A percentile compares a stretch with the other conserved stretches of the same genome.
phyloP scores from a whole-genome alignment of 2,797 vertebrate species.

The Sebastes trivittatus region DNA sequence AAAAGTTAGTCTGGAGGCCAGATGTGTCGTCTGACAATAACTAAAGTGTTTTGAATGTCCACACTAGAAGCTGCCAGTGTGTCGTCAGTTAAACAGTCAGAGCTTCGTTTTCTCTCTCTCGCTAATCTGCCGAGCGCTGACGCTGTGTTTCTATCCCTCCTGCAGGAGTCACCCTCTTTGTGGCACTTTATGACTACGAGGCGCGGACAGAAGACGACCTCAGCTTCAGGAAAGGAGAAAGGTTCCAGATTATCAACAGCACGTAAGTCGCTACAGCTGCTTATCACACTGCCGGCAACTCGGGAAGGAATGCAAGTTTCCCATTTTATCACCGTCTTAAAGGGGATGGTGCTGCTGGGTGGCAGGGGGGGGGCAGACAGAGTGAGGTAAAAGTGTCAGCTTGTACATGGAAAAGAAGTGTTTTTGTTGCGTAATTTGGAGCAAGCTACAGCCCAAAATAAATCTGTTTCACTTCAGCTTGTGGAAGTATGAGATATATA shows the following conservation, averaged over 20 bases:
- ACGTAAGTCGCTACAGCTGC: constrained; percentile 86
- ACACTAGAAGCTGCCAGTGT: not conserved
- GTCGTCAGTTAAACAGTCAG: not conserved
- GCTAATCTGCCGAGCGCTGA: constrained; percentile 43
- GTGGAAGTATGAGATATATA: not conserved
- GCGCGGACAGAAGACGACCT: constrained; percentile 97
- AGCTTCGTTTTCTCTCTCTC: constrained; percentile 15
- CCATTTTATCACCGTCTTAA: not conserved
- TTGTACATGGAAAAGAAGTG: not conserved
- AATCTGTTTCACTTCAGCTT: not conserved
- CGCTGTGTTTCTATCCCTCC: constrained; percentile 4
- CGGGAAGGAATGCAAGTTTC: not conserved
- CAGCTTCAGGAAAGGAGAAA: constrained; percentile 97
- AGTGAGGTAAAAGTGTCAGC: not conserved
- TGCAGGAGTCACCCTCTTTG: constrained; percentile 95
- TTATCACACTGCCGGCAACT: constrained; percentile 15
- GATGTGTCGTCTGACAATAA: not conserved
- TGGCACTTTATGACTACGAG: constrained; percentile 98
- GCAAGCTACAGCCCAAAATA: constrained; percentile 1
- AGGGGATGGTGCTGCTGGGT: not conserved
- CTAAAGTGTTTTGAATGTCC: not conserved
- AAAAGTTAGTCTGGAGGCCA: not conserved
- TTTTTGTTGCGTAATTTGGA: constrained; percentile 11
- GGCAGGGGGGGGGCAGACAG: not conserved
- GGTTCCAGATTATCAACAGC: constrained; percentile 98